A percentile compares a stretch with the other conserved stretches of the same genome.
Conservation (phyloP, 2,113 vertebrate genomes). For the Lota lota region DNA sequence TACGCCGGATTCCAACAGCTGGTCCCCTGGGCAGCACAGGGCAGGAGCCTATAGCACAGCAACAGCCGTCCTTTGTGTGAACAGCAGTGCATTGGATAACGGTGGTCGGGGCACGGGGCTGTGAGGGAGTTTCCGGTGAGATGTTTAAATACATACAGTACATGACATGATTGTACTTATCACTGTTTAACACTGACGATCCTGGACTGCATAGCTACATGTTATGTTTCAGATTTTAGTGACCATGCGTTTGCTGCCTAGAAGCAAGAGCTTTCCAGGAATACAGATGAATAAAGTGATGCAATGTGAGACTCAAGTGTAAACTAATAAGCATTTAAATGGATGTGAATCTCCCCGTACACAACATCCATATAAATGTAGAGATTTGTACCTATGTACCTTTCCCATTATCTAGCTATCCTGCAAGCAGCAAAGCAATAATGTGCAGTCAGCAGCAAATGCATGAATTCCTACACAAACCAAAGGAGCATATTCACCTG, state of each 20-base stretch:
- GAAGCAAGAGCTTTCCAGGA: no score
- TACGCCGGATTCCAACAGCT: slow-evolving; percentile 36
- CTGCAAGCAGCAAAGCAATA: background rate
- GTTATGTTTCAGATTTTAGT: no score
- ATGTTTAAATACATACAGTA: no score
- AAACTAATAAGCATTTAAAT: background rate
- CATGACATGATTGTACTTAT: no score
- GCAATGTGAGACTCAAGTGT: slow-evolving; percentile 6
- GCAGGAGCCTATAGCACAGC: slow-evolving; percentile 22
- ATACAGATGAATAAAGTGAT: slow-evolving; percentile 2
- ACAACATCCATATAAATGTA: no score
- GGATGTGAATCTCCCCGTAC: background rate
- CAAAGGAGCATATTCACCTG: slow-evolving; percentile 24
- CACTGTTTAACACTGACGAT: no score
- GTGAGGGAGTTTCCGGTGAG: background rate
- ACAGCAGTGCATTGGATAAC: background rate
- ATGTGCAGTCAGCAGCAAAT: background rate
- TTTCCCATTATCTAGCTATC: no score
- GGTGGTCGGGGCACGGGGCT: background rate
- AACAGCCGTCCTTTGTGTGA: background rate
- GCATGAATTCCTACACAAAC: background rate
- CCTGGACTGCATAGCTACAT: no score
- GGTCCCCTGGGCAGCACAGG: slow-evolving; percentile 44
- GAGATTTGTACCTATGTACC: no score
- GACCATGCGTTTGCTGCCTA: no score